phyloP scores from a whole-genome alignment of 2,797 vertebrate genomes.

The Phoxinus dragarum region DNA sequence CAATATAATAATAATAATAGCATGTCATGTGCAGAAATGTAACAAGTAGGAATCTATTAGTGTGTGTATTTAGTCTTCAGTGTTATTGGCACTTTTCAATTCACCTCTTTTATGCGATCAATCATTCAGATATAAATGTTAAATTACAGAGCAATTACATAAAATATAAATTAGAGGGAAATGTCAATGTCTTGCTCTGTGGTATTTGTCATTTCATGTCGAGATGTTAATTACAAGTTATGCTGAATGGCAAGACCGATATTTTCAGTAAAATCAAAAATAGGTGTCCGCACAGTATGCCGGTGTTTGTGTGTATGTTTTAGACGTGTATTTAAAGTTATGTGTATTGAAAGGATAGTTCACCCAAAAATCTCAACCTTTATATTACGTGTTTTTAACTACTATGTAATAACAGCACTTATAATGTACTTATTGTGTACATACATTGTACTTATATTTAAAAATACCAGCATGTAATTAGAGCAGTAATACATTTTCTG shows the following conservation, averaged over 20 bases:
- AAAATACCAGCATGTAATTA: not conserved
- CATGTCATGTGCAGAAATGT: constrained; percentile 10
- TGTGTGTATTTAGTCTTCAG: constrained; percentile 11
- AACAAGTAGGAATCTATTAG: constrained; percentile 10
- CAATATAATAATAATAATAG: constrained; percentile 15
- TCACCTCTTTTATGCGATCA: constrained; percentile 46
- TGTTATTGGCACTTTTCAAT: constrained; percentile 13
- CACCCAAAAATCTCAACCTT: not conserved
- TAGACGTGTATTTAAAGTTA: not conserved
- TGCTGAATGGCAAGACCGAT: constrained; percentile 45
- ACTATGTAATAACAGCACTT: not conserved
- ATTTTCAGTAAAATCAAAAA: constrained; percentile 57
- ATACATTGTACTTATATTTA: not conserved
- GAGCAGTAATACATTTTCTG: not conserved
- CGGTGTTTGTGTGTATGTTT: constrained; percentile 25
- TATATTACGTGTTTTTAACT: not conserved
- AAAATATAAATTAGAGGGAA: constrained; percentile 55
- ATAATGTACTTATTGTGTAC: not conserved
- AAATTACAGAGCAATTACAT: constrained; percentile 63
- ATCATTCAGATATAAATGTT: constrained; percentile 63
- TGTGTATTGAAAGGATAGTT: not conserved
- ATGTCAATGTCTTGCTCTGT: constrained; percentile 51
- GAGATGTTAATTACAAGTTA: constrained; percentile 58
- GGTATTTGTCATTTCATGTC: constrained; percentile 49
- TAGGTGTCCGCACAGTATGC: constrained; percentile 33